These are phyloP conservation scores for Iselma pallidipennis DNA, from an alignment of 2,888 invertebrate species.

Conservation along the genomic window DNA sequence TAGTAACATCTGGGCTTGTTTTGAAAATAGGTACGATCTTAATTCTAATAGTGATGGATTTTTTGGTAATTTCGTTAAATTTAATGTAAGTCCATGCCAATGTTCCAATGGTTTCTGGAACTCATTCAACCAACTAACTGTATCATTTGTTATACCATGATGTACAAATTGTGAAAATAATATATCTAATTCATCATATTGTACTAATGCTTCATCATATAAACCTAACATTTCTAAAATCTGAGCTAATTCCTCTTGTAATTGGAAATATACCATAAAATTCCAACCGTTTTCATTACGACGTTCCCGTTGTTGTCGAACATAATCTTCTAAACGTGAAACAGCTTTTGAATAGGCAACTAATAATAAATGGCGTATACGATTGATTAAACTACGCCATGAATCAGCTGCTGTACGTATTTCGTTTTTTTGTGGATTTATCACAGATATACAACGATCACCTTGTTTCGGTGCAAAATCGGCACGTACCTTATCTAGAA, in stretches of 20 bases:
- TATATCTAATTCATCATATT: constrained; percentile 96
- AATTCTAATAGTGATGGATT: constrained; percentile 81
- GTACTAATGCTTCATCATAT: constrained; percentile 91
- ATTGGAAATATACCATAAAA: constrained; percentile 91
- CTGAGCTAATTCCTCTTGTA: constrained; percentile 94
- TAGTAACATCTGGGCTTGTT: constrained; percentile 86
- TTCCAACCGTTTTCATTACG: constrained; percentile 91
- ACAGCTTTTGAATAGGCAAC: constrained; percentile 86
- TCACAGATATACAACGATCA: constrained; percentile 84
- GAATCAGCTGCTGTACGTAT: constrained; percentile 83
- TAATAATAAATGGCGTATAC: constrained; percentile 81
- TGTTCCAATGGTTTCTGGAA: constrained; percentile 79
- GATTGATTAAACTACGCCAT: constrained; percentile 82
- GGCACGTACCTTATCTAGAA: constrained; percentile 90
- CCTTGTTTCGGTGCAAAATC: constrained; percentile 92
- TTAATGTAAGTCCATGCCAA: constrained; percentile 80
- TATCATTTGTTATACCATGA: constrained; percentile 87
- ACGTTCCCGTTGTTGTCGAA: constrained; percentile 86
- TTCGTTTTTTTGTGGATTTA: constrained; percentile 89
- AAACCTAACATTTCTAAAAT: constrained; percentile 92
- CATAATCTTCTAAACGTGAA: constrained; percentile 84
- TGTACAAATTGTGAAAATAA: constrained; percentile 95
- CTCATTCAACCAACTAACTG: constrained; percentile 78
- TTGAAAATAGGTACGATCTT: constrained; percentile 89
- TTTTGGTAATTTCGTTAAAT: constrained; percentile 65